These are phyloP conservation scores for Iselma pallidipennis DNA, from an alignment of 2,888 invertebrate species.

Conservation along the genomic window DNA sequence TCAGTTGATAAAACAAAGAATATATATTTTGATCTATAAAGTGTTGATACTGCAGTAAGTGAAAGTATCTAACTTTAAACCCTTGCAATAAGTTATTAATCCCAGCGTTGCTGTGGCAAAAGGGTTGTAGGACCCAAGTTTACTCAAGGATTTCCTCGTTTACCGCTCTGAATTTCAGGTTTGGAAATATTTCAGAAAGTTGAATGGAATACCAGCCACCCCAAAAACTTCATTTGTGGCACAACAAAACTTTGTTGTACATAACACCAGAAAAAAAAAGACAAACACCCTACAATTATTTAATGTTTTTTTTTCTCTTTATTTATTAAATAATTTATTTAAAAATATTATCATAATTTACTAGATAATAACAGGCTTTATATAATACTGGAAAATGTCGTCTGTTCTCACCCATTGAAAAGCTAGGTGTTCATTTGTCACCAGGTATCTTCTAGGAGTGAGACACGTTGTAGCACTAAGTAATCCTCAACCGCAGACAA, in stretches of 20 bases:
- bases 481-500: constrained; percentile 48
- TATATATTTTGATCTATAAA: too few species aligned
- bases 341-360: neutral
- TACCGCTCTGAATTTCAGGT: constrained; percentile 30
- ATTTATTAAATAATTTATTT: neutral
- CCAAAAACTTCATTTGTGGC: constrained; percentile 6
- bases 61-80: constrained; percentile 24
- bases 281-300: neutral
- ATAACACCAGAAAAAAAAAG: neutral
- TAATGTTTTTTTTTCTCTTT: too few species aligned
- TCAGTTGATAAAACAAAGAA: too few species aligned
- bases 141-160: constrained; percentile 47
- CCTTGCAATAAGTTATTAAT: constrained; percentile 48
- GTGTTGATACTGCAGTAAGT: neutral
- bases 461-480: constrained; percentile 43
- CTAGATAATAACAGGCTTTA: neutral
- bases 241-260: constrained; percentile 6
- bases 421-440: constrained; percentile 54
- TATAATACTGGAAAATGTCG: neutral
- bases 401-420: constrained; percentile 40
- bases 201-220: constrained; percentile 12
- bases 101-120: constrained; percentile 44
- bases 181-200: constrained; percentile 21
- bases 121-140: constrained; percentile 47
- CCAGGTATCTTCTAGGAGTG: constrained; percentile 37